phyloP scores from a whole-genome alignment of 2,797 vertebrate species.

The Balearica regulorum region DNA sequence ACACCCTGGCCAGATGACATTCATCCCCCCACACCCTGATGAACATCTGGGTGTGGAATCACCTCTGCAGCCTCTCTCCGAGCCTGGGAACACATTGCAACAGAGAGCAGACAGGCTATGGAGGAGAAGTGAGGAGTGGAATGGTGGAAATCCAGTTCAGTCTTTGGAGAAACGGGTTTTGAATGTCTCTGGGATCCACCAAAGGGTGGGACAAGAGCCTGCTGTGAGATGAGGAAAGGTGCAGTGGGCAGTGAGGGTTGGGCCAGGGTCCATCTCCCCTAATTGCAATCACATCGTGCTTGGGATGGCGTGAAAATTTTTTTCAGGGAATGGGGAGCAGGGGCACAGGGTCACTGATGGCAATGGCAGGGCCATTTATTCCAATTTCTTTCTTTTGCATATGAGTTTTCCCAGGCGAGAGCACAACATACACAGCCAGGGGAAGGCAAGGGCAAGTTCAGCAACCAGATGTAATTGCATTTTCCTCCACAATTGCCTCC shows the following conservation, averaged over 20 bases:
- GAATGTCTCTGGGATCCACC: neutral
- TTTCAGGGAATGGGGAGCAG: neutral
- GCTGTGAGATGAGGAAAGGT: neutral
- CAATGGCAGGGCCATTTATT: conserved; percentile 21
- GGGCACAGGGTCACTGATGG: neutral
- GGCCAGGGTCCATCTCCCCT: neutral
- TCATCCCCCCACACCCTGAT: neutral
- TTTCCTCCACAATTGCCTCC: conserved; percentile 69
- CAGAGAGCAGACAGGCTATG: neutral
- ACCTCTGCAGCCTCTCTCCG: neutral
- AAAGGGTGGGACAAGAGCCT: neutral
- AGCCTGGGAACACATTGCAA: neutral
- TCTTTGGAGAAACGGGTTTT: neutral
- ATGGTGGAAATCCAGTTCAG: neutral
- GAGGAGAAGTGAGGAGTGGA: neutral
- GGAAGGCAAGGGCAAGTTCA: conserved; percentile 65
- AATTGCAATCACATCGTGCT: rapidly evolving
- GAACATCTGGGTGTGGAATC: neutral
- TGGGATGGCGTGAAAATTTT: neutral
- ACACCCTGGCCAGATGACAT: neutral
- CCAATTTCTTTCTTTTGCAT: conserved; percentile 28
- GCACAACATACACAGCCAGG: conserved; percentile 53
- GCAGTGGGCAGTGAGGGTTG: neutral
- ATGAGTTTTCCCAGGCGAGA: conserved; percentile 47
- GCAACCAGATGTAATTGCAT: conserved; percentile 73